These are phyloP conservation scores for Seriola aureovittata DNA, from an alignment of 2,113 vertebrate species.

Conservation along the genomic window DNA sequence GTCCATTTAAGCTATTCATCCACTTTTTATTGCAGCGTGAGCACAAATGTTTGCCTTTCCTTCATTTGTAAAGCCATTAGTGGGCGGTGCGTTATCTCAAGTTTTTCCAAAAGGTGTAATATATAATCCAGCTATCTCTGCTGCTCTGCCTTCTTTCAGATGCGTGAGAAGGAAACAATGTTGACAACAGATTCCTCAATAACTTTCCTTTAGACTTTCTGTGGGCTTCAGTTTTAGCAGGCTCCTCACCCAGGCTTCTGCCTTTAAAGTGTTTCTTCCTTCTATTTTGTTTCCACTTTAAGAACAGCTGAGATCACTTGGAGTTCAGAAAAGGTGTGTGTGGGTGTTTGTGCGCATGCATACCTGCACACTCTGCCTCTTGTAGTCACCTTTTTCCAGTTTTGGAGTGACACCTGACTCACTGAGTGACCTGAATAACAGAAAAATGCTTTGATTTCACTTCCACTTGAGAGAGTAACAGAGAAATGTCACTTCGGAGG, in stretches of 20 bases:
- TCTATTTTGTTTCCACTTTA: not conserved
- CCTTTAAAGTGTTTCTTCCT: not conserved
- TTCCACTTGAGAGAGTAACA: not conserved
- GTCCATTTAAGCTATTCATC: slow-evolving; percentile 36
- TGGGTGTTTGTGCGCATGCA: not conserved
- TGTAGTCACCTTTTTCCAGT: not conserved
- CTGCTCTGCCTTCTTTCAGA: not conserved
- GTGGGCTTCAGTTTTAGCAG: not conserved
- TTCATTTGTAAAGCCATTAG: slow-evolving; percentile 44
- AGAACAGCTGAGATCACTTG: not conserved
- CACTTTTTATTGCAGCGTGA: slow-evolving; percentile 47
- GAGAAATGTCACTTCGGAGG: not conserved
- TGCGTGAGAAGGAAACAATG: not conserved
- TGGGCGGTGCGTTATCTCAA: slow-evolving; percentile 19
- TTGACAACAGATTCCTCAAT: not conserved
- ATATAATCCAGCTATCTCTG: slow-evolving; percentile 17
- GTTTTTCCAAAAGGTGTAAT: slow-evolving; percentile 37
- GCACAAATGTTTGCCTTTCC: slow-evolving; percentile 41
- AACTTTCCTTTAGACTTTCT: slow-evolving; percentile 2
- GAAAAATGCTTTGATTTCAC: not conserved
- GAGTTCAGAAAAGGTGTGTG: not conserved
- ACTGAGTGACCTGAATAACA: not conserved
- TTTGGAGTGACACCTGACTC: slow-evolving; percentile 2
- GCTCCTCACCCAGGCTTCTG: not conserved
- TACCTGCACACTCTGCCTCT: not conserved